Percentiles rank a stretch among this genome's conserved stretches.
Conservation (phyloP, 2,888 invertebrate species). For the Epinotia nisella region DNA sequence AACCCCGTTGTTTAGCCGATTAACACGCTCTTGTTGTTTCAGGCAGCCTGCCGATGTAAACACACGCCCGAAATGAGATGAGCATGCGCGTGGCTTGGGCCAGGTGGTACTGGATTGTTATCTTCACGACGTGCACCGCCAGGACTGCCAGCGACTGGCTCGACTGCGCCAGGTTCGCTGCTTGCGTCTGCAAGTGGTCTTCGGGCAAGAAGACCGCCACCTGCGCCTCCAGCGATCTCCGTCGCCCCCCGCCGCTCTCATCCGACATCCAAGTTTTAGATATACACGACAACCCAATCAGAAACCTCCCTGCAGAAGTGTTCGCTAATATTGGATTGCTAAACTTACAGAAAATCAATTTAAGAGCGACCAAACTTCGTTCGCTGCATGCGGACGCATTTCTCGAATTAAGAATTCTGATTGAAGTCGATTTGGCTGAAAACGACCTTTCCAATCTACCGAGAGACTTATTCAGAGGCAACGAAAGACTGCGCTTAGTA, state of each 20-base stretch:
- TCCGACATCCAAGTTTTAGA: slow-evolving; percentile 89
- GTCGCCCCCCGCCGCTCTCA: slow-evolving; percentile 88
- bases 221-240: slow-evolving; percentile 92
- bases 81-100: slow-evolving; percentile 84
- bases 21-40: slow-evolving; percentile 66
- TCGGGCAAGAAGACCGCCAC: slow-evolving; percentile 95
- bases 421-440: slow-evolving; percentile 94
- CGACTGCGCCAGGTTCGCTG: slow-evolving; percentile 92
- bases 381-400: slow-evolving; percentile 94
- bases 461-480: slow-evolving; percentile 92
- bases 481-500: slow-evolving; percentile 91
- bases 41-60: slow-evolving; percentile 81
- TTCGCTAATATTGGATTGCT: slow-evolving; percentile 91
- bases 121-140: slow-evolving; percentile 80
- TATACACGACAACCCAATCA: slow-evolving; percentile 91
- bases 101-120: slow-evolving; percentile 83
- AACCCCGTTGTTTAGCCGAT: slow-evolving; percentile 43
- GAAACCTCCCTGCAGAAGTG: slow-evolving; percentile 90
- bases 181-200: slow-evolving; percentile 96
- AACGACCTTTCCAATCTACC: slow-evolving; percentile 91
- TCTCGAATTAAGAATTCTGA: slow-evolving; percentile 91
- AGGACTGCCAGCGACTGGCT: slow-evolving; percentile 90
- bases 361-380: slow-evolving; percentile 90
- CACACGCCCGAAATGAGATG: slow-evolving; percentile 83
- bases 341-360: slow-evolving; percentile 93